A percentile compares a stretch with the other conserved stretches of the same genome.
These are phyloP conservation scores for Catharus ustulatus DNA, from an alignment of 2,797 vertebrate species.

Conservation along the genomic window DNA sequence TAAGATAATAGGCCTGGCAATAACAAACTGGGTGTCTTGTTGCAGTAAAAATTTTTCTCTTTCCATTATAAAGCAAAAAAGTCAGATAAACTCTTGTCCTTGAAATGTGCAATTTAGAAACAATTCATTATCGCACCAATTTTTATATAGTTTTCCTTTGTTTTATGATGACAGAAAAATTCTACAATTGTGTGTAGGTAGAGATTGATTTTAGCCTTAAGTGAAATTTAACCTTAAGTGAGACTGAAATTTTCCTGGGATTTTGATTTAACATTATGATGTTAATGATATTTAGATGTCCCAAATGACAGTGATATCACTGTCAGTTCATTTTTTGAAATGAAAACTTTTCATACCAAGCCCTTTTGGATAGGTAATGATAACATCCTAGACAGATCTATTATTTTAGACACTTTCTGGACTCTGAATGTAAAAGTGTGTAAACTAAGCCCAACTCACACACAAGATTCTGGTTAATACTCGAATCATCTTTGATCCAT, in stretches of 20 bases:
- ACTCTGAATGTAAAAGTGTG: background rate
- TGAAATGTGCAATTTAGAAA: background rate
- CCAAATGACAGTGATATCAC: background rate
- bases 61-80: background rate
- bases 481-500: conserved; percentile 25
- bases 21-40: background rate
- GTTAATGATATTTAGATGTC: background rate
- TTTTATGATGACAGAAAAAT: background rate
- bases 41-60: background rate
- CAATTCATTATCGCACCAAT: background rate
- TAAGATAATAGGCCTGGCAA: background rate
- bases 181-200: background rate
- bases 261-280: background rate
- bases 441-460: background rate
- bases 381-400: background rate
- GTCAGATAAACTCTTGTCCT: background rate
- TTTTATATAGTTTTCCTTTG: background rate
- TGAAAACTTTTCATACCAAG: background rate
- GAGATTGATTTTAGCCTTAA: background rate
- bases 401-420: background rate
- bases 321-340: background rate
- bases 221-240: background rate
- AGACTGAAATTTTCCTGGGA: background rate
- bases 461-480: background rate
- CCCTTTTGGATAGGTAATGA: background rate